A percentile compares a stretch with the other conserved stretches of the same genome.
phyloP scores from a whole-genome alignment of 1,140 invertebrate species.

The Nixonia krombeini region DNA sequence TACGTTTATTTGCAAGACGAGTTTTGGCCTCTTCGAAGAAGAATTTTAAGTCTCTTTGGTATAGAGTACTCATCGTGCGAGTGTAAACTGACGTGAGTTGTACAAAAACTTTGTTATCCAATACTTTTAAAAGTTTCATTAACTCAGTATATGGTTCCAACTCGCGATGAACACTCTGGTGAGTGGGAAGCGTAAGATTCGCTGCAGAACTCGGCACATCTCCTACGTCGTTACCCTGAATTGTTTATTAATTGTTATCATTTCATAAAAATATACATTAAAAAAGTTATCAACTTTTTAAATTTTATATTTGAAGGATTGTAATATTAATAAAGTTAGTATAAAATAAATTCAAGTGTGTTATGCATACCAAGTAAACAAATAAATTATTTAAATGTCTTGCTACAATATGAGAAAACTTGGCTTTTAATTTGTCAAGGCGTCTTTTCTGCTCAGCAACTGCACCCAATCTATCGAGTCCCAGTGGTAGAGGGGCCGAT shows the following conservation, averaged over 20 bases:
- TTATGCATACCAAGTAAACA: slow-evolving; percentile 82
- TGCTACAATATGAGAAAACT: slow-evolving; percentile 86
- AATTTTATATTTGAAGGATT: too few species aligned
- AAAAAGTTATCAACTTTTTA: too few species aligned
- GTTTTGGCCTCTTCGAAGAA: slow-evolving; percentile 85
- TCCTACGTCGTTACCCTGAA: slow-evolving; percentile 78
- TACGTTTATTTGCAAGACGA: slow-evolving; percentile 62
- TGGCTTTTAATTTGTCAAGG: slow-evolving; percentile 86
- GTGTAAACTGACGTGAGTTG: slow-evolving; percentile 87
- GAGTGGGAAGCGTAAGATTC: slow-evolving; percentile 80
- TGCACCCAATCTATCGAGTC: slow-evolving; percentile 78
- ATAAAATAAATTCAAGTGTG: slow-evolving; percentile 1
- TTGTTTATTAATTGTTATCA: slow-evolving; percentile 26
- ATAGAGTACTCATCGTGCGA: slow-evolving; percentile 83
- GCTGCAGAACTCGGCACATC: slow-evolving; percentile 73
- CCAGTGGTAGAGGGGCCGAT: slow-evolving; percentile 66
- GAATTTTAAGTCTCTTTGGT: slow-evolving; percentile 85
- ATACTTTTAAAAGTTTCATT: slow-evolving; percentile 90
- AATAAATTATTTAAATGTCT: slow-evolving; percentile 94
- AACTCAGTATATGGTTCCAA: slow-evolving; percentile 88
- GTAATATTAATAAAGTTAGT: too few species aligned
- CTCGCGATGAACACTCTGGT: slow-evolving; percentile 85
- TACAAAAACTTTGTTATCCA: slow-evolving; percentile 86
- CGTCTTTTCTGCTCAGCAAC: slow-evolving; percentile 91
- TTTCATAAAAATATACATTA: slow-evolving; percentile 8